Evolutionary conservation across 2,797 vertebrate genomes (phyloP), one percentile per base, ranked within the genome.

Genomic region (Diglossa cyanea): DNA sequence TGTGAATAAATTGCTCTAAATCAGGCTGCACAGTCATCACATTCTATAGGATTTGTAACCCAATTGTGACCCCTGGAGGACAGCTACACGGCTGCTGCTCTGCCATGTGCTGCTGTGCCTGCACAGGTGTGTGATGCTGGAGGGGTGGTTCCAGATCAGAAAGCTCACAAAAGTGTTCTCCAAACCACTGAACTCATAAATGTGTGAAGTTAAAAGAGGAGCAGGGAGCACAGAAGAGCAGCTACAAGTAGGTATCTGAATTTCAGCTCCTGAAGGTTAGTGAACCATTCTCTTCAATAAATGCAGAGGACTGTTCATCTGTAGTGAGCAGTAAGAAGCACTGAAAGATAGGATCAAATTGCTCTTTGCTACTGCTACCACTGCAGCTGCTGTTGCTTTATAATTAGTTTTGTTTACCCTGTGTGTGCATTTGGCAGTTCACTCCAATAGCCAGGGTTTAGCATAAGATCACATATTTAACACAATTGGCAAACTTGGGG

Each of bases 61-160:
- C 97, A 95, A 98, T 93, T 97, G 97, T 98, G 98, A 98, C 98
- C 98, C 97, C 98, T 98, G 97, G 97, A 98, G 98, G 97, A 97
- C 95, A 92, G 96, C 82, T 88, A 28, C 50, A 81, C 20, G 88
- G 94, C 94, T 94, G 96, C 97, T 94, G 58, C 45, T 80, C 81
- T 28, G 60, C 44, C 6, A 0, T 44, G 65, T 35, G 72, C 54
- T 39, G 45, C 74, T 58, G 39, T 10, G 3, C 5, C 7, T 4
- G 18, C 3, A 1, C 30, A 20, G 55, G 72, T 83, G 82, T 5
- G n/a, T 3, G 2, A 3, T 17, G 50, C 54, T 67, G 42, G 7
- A 47, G 48, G 60, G 18, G 15, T 54, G 40, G 39, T 71, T 92
- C 65, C 17, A 65, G 60, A 42, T 88, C 40, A 87, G 55, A 80